Evolutionary conservation across 1,140 invertebrate genomes (phyloP).

Genomic region (Agraylea sexmaculata): DNA sequence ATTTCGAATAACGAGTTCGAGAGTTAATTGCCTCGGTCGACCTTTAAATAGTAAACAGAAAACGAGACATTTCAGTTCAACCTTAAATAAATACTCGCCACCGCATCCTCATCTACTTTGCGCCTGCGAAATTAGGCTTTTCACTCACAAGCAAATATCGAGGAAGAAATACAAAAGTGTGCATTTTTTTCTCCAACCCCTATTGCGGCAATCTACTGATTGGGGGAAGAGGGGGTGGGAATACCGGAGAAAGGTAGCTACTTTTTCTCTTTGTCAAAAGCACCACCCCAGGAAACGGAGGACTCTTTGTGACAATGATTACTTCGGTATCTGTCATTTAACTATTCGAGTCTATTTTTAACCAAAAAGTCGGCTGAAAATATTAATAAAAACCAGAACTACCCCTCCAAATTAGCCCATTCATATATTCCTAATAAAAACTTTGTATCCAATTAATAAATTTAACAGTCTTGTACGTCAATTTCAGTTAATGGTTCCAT

Average conservation of each 20-base stretch:
- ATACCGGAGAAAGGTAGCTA: slow-evolving; percentile 6
- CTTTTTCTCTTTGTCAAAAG: slow-evolving; percentile 16
- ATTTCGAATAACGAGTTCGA: slow-evolving; percentile 18
- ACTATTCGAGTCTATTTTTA: slow-evolving; percentile 16
- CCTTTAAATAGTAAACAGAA: no score
- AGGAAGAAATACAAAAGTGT: no score
- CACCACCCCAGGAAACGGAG: slow-evolving; percentile 9
- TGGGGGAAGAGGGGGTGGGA: slow-evolving; percentile 3
- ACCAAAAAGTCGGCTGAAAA: slow-evolving; percentile 12
- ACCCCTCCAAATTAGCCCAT: no score
- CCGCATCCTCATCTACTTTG: no score
- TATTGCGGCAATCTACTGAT: slow-evolving; percentile 10
- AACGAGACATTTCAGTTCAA: no score
- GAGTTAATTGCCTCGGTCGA: slow-evolving; percentile 16
- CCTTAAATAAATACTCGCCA: slow-evolving; percentile 8
- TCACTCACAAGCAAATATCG: no score
- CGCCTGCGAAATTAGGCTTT: no score
- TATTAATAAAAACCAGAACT: no score
- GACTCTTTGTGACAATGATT: slow-evolving; percentile 21
- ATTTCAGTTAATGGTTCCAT: no score
- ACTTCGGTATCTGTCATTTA: slow-evolving; percentile 21
- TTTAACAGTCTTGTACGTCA: no score
- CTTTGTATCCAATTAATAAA: no score
- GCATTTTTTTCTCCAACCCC: slow-evolving; percentile 14
- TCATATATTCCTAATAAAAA: no score